A percentile compares a stretch with the other conserved stretches of the same genome.
Evolutionary conservation across 2,888 invertebrate genomes (phyloP).

Genomic region (Mythimna lalbum): DNA sequence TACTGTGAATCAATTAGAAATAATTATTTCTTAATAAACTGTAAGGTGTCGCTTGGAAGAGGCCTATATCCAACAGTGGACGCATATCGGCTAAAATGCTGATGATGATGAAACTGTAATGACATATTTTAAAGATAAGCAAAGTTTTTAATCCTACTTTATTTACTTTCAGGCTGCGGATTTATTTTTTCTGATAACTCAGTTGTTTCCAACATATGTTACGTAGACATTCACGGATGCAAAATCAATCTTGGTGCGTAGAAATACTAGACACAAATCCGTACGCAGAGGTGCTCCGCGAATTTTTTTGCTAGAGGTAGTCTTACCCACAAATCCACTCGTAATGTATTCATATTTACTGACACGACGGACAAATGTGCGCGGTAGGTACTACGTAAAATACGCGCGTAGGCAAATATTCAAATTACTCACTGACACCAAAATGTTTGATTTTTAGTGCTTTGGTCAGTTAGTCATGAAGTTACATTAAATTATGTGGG

Average conservation of each 20-base stretch:
- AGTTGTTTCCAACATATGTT: neutral
- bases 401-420: neutral
- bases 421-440: neutral
- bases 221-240: too few relatives aligned
- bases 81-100: too few relatives aligned
- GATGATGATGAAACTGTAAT: too few relatives aligned
- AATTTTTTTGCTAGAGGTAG: too few relatives aligned
- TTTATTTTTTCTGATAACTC: neutral
- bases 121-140: too few relatives aligned
- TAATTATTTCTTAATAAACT: neutral
- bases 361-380: neutral
- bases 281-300: too few relatives aligned
- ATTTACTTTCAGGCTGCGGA: neutral
- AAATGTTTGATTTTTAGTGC: neutral
- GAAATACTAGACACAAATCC: too few relatives aligned
- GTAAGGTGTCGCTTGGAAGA: too few relatives aligned
- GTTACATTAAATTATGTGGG: neutral
- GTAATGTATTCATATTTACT: neutral
- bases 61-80: too few relatives aligned
- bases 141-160: neutral
- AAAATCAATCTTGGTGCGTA: neutral
- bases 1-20: neutral
- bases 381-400: neutral
- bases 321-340: neutral
- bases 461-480: neutral